Evolutionary conservation across 2,888 invertebrate species (phyloP).

Genomic region (Clostera curtula): DNA sequence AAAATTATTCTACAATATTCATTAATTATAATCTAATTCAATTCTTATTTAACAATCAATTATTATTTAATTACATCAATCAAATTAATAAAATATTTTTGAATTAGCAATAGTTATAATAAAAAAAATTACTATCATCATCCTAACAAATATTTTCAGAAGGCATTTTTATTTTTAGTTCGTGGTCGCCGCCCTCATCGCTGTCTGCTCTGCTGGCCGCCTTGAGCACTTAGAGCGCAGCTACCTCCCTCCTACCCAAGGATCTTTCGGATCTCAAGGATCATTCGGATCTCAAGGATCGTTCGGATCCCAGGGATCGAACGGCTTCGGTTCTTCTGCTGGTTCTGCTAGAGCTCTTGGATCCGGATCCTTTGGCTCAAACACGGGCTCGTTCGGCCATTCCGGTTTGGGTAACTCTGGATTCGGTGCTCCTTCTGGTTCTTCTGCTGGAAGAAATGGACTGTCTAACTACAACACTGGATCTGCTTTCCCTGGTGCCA

Average conservation of each 20-base stretch:
- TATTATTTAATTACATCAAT: too few relatives aligned
- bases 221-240: conserved; percentile 57
- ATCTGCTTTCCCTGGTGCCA: conserved; percentile 33
- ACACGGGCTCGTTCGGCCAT: conserved; percentile 19
- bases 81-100: background rate
- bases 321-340: conserved; percentile 1
- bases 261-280: conserved; percentile 3
- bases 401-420: too few relatives aligned
- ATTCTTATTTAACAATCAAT: too few relatives aligned
- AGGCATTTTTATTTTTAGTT: conserved; percentile 34
- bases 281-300: conserved; percentile 7
- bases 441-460: conserved; percentile 10
- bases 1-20: too few relatives aligned
- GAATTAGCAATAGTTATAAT: too few relatives aligned
- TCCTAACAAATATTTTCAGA: background rate
- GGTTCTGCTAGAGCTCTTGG: conserved; percentile 16
- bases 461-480: conserved; percentile 12
- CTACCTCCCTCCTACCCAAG: conserved; percentile 53
- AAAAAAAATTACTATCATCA: too few relatives aligned
- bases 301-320: conserved; percentile 12
- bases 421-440: too few relatives aligned
- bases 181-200: conserved; percentile 47
- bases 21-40: too few relatives aligned
- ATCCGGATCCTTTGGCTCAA: conserved; percentile 20
- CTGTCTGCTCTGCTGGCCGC: conserved; percentile 51